Base-by-base conservation (phyloP, 53 echinoderm and acorn worm genomes). In the Antedon mediterranea region DNA sequence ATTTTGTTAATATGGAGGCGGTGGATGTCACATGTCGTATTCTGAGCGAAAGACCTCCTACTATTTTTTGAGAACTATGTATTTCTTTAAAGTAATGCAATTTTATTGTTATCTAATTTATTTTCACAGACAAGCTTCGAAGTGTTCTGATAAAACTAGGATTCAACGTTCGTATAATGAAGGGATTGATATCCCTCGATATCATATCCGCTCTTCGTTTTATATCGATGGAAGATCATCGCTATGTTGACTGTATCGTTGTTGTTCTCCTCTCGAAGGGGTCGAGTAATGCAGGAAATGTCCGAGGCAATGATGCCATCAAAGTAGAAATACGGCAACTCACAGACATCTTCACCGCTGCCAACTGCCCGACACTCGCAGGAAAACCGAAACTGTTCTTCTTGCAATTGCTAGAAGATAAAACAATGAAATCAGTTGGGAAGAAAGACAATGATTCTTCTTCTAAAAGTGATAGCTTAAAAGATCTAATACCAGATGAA, bases 341-440 rank as follows among this genome's bases (percentile, higher is more conserved):
- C 31, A 93, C 90, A 33, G 90, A 93, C 30, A 93, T 93, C 37
- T 93, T 93, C 82, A 75, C 90, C 8, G 84, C 84, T 5, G 75
- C 72, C 13, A 93, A 93, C 78, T 93, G 90, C 32, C 93, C 93
- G 14, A 88, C 84, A 18, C 84, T 93, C 13, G 90, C 93, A 31
- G 88, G 86, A 71, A 93, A 93, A 37, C 93, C 93, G 31, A 93
- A 90, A 71, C 72, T 93, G 31, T 93, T 93, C 73, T 88, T 93
- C 75, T 42, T 93, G 20, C 88, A 90, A 84, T 84, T 93, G 8
- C 74, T 93, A 20, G 87, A 90, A 43, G 74, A 71, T 30, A 57
- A 75, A 15, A 43, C 77, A 41, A 30, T 31, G 7, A 37, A 30
- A 26, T 70, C 83, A n/a, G 33, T 72, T 34, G 30, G 75, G 33